Conservation (phyloP, 2,113 vertebrate species). For the Clarias gariepinus region DNA sequence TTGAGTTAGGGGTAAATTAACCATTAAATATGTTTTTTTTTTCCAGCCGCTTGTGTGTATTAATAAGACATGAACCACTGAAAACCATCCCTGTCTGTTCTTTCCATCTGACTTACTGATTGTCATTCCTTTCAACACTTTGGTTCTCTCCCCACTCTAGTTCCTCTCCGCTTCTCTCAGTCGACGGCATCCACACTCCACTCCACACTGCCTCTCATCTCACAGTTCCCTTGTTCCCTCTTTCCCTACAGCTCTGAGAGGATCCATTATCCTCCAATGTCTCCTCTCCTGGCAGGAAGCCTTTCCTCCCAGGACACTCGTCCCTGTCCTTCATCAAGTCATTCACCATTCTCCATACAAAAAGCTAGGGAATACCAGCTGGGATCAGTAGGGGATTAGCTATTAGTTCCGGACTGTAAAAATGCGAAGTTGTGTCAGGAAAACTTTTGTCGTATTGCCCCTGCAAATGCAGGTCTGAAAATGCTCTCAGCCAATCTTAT, state of each 20-base stretch:
- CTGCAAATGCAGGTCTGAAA: constrained; percentile 31
- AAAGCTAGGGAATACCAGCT: constrained; percentile 46
- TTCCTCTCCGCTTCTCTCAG: constrained; percentile 2
- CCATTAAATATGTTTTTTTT: constrained; percentile 18
- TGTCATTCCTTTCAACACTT: constrained; percentile 26
- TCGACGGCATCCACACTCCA: background rate
- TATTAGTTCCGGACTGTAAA: constrained; percentile 40
- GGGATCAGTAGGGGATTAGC: constrained; percentile 44
- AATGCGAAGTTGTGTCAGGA: constrained; percentile 29
- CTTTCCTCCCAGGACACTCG: constrained; percentile 46
- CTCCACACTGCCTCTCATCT: constrained; percentile 35
- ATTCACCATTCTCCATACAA: constrained; percentile 51
- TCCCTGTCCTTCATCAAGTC: constrained; percentile 46
- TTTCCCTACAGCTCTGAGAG: constrained; percentile 38
- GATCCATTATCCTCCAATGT: constrained; percentile 46
- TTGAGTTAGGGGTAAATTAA: constrained; percentile 3
- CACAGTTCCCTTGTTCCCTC: constrained; percentile 12
- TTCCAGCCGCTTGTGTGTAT: constrained; percentile 35
- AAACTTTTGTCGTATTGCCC: constrained; percentile 40
- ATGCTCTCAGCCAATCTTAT: constrained; percentile 23
- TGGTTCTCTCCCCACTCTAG: constrained; percentile 9
- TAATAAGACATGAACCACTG: constrained; percentile 30
- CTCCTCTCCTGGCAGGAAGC: constrained; percentile 47
- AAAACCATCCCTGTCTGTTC: constrained; percentile 43
- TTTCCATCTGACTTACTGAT: constrained; percentile 23